Evolutionary conservation across 2,113 vertebrate species (phyloP).

Genomic region (Alectura lathami): DNA sequence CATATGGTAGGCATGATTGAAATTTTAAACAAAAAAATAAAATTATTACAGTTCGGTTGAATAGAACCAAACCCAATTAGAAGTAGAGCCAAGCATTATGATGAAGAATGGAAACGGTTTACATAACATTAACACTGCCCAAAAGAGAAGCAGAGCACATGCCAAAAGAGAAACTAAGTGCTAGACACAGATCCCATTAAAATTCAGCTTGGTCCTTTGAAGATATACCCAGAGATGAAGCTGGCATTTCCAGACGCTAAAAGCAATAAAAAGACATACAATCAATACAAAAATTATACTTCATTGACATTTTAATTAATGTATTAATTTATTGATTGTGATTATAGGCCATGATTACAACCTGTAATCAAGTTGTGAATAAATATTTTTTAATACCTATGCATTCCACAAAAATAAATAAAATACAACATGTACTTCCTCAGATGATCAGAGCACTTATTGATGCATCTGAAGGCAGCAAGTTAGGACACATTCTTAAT

Average conservation of each 20-base stretch:
- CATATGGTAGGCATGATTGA: constrained; percentile 73
- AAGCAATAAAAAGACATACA: constrained; percentile 10
- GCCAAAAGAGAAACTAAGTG: neutral
- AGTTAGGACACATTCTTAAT: neutral
- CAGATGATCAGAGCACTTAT: neutral
- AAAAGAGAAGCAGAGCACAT: neutral
- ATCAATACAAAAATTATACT: constrained; percentile 21
- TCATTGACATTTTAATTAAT: constrained; percentile 25
- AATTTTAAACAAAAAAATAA: constrained; percentile 67
- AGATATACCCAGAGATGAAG: neutral
- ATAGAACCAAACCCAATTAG: constrained; percentile 63
- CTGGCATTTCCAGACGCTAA: constrained; percentile 7
- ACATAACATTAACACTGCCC: constrained; percentile 12
- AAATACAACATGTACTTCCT: neutral
- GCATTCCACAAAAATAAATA: constrained; percentile 13
- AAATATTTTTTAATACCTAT: neutral
- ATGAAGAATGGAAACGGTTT: constrained; percentile 25
- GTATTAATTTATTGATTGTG: constrained; percentile 55
- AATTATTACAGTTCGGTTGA: constrained; percentile 60
- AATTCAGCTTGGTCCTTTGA: constrained; percentile 14
- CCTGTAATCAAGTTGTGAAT: constrained; percentile 39
- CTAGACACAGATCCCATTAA: constrained; percentile 23
- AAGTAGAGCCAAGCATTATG: constrained; percentile 14
- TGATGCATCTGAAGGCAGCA: neutral
- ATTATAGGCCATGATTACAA: constrained; percentile 37